Base-by-base conservation (phyloP, 1,140 invertebrate genomes). In the Homarus americanus region DNA sequence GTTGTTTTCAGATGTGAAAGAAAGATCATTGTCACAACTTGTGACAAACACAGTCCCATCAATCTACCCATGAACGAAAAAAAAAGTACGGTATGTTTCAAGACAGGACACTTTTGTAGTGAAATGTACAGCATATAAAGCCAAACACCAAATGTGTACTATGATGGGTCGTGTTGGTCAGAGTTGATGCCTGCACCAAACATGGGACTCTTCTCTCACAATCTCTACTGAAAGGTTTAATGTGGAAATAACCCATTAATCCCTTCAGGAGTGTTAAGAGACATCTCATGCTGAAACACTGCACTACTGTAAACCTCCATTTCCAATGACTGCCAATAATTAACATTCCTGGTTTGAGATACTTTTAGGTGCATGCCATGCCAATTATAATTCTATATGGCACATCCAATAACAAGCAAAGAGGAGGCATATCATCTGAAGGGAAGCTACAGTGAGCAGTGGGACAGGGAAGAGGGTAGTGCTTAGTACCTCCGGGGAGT, bases 1-100 rank as follows among this genome's bases (percentile, higher is more conserved):
- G 69, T 90, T 90, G 87, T 90, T 90, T 82, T 82, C 78, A 83
- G 87, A 90, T 90, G 87, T 90, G 87, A 90, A 49, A 90, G 87
- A 90, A 90, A 83, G 87, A 83, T 90, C 87, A 90, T 90, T 90
- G 66, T 73, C 32, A 79, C 69, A 86, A 82, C 80, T 58, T 73
- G 38, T 90, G 78, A 82, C 80, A 90, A 90, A 82, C 87, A 90
- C 87, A 82, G 32, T n/a, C 87, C 87, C 87, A 90, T 83, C 87
- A 90, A 58, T 82, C 49, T 82, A 82, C 87, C 78, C 63, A 72
- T 58, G 53, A 90, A 82, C 41, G 28, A 76, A 41, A 41, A 63
- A 34, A 69, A 88, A n/a, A n/a, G n/a, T n/a, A n/a, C n/a, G 36
- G 41, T 58, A 34, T 40, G 34, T 82, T 32, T 82, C 78, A 72